Conservation (phyloP, 2,888 invertebrate species). For the Cephalotes varians region DNA sequence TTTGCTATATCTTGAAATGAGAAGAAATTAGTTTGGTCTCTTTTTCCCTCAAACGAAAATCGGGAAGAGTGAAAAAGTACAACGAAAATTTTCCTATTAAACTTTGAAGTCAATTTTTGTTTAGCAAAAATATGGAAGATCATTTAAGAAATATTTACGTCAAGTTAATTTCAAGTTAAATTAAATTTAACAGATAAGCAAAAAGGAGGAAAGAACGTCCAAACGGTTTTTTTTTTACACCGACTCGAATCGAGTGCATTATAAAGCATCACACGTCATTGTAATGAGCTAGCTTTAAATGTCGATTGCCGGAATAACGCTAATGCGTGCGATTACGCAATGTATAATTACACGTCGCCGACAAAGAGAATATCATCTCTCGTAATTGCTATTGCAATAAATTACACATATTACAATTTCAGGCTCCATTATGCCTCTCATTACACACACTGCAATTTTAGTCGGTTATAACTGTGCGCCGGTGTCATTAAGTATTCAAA, state of each 20-base stretch:
- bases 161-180: background rate
- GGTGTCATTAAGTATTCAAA: constrained; percentile 44
- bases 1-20: background rate
- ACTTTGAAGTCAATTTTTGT: background rate
- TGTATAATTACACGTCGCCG: constrained; percentile 48
- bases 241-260: constrained; percentile 2
- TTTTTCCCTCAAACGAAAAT: background rate
- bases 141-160: background rate
- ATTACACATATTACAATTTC: constrained; percentile 54
- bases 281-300: constrained; percentile 34
- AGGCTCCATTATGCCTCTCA: constrained; percentile 47
- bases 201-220: background rate
- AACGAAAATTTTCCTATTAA: background rate
- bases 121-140: background rate
- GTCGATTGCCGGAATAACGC: constrained; percentile 35
- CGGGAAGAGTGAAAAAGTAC: background rate
- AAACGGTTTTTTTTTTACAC: background rate
- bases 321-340: constrained; percentile 41
- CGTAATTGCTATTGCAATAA: constrained; percentile 53
- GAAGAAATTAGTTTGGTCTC: background rate
- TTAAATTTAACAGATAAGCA: background rate
- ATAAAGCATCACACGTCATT: background rate
- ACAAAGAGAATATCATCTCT: constrained; percentile 52
- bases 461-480: constrained; percentile 42
- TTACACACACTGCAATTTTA: constrained; percentile 43